Base-by-base conservation (phyloP, 2,797 vertebrate genomes). In the Catostomus latipinnis region DNA sequence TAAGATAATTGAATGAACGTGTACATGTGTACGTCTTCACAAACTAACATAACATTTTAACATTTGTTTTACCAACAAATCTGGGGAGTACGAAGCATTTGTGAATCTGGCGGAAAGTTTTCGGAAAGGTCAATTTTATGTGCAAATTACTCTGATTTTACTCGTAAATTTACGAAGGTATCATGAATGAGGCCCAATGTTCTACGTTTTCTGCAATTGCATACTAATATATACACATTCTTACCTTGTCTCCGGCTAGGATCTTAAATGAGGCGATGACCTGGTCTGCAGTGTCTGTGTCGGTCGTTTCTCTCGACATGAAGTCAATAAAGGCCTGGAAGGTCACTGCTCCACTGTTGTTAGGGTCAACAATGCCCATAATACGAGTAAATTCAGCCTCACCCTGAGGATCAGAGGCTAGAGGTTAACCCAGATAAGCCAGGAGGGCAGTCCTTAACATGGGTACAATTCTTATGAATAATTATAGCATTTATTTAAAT, bases 301-400 rank as follows among this genome's bases (percentile, higher is more conserved):
- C 97, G 0, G 97, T 98, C 0, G 97, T 98, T 62, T 98, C 97
- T 49, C 92, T 88, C 0, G 97, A 97, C 96, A 98, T 98, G 91
- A 96, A 98, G 91, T 98, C 96, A 0, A 98, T 97, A 85, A 98
- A 98, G 71, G 96, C 96, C 88, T 98, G 97, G 94, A 98, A 98
- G 16, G 96, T 97, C 76, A 98, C 96, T 0, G 88, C 91, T 0
- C 96, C 96, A 0, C 92, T 96, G 91, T 91, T 92, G 89, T 97
- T 98, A 87, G 97, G 97, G 82, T 97, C 97, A 11, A 98, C 97
- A 0, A 96, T 92, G 5, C 95, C 91, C 97, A 99, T 98, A 90
- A 99, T 98, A 50, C 97, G 96, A 71, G 92, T 88, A 84, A 99
- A 98, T 75, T 98, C 97, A 0, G 91, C 92, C 0, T 98, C 97